Conservation (phyloP, 1,140 invertebrate genomes). For the Brachionus angularis region DNA sequence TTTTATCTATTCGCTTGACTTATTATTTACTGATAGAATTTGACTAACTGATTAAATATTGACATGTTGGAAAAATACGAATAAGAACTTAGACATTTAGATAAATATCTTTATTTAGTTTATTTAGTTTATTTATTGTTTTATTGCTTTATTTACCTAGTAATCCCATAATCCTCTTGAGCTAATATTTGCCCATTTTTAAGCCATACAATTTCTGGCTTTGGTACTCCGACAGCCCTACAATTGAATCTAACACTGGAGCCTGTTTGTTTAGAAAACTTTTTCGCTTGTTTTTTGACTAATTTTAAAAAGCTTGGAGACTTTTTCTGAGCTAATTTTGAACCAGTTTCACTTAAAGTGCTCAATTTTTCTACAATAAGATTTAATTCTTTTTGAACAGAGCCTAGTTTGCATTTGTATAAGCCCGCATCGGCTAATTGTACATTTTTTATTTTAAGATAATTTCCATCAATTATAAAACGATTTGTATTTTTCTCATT, state of each 20-base stretch:
- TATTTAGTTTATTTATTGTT: too few relatives aligned
- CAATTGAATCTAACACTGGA: conserved; percentile 62
- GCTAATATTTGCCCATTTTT: conserved; percentile 55
- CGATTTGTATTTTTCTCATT: conserved; percentile 17
- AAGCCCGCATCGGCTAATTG: conserved; percentile 6
- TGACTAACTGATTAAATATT: too few relatives aligned
- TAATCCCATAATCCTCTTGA: conserved; percentile 49
- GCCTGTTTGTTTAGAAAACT: conserved; percentile 58
- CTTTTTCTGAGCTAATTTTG: neutral
- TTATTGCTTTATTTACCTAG: conserved; percentile 46
- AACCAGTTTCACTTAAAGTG: neutral
- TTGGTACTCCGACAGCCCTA: conserved; percentile 79
- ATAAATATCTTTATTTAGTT: too few relatives aligned
- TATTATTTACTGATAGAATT: neutral
- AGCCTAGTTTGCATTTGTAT: conserved; percentile 28
- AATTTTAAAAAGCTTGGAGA: neutral
- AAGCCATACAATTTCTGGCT: conserved; percentile 81
- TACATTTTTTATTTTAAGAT: conserved; percentile 7
- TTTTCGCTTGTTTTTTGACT: neutral
- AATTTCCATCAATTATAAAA: neutral
- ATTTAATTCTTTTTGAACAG: neutral
- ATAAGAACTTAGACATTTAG: too few relatives aligned
- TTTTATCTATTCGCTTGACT: neutral
- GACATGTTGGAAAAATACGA: too few relatives aligned
- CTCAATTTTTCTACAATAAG: neutral